Evolutionary conservation across 2,797 vertebrate species (phyloP).

Genomic region (Lepus townsendii): DNA sequence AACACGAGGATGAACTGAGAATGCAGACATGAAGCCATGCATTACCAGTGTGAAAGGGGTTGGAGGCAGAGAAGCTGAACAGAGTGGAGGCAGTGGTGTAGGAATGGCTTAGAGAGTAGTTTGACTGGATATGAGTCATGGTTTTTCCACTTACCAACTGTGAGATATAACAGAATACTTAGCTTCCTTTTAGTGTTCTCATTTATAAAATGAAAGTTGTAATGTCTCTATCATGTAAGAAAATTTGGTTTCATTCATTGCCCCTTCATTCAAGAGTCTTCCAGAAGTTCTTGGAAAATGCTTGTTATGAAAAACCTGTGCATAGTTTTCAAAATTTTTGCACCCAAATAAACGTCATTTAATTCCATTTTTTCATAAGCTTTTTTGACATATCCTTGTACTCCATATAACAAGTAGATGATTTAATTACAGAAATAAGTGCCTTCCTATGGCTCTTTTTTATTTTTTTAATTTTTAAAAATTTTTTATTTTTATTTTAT

Average conservation of each 20-base stretch:
- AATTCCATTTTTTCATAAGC: too few species aligned
- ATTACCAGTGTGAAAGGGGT: not conserved
- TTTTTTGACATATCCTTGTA: not conserved
- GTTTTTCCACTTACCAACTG: slow-evolving; percentile 3
- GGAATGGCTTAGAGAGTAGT: not conserved
- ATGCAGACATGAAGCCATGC: not conserved
- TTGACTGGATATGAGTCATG: not conserved
- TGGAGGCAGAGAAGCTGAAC: not conserved
- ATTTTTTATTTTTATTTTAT: too few species aligned
- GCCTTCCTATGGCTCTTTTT: not conserved
- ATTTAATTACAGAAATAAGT: not conserved
- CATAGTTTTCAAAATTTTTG: too few species aligned
- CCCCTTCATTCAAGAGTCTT: not conserved
- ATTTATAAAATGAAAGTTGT: not conserved
- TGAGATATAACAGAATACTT: not conserved
- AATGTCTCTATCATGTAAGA: not conserved
- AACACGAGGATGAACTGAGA: not conserved
- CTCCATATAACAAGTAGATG: not conserved
- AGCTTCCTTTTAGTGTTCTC: slow-evolving; percentile 6
- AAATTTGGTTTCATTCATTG: slow-evolving; percentile 33
- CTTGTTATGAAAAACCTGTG: too few species aligned
- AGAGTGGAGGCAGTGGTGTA: not conserved
- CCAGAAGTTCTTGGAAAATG: too few species aligned
- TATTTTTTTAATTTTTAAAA: too few species aligned
- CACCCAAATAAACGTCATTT: too few species aligned